Percentiles rank a stretch among this genome's conserved stretches.
phyloP scores from a whole-genome alignment of 2,888 invertebrate species.

The Danaus chrysippus region DNA sequence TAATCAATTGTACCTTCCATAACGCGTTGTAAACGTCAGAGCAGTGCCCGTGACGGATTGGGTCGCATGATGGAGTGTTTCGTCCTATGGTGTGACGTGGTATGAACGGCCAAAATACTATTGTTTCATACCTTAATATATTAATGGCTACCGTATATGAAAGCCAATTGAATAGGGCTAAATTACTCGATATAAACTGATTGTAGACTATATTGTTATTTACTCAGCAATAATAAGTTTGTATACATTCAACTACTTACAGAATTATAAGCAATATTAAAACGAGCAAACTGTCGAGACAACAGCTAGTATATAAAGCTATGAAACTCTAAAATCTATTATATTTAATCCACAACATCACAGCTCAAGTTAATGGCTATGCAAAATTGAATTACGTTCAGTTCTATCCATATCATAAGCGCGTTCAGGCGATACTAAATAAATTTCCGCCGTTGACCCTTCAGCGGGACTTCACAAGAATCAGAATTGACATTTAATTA shows the following conservation, averaged over 20 bases:
- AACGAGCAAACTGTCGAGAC: too few relatives aligned
- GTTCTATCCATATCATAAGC: constrained; percentile 33
- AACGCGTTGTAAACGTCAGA: constrained; percentile 25
- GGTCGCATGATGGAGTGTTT: constrained; percentile 58
- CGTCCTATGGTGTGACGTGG: neutral
- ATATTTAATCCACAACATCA: neutral
- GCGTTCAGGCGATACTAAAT: constrained; percentile 39
- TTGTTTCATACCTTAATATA: too few relatives aligned
- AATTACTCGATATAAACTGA: too few relatives aligned
- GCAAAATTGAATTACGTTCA: constrained; percentile 40
- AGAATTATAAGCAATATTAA: too few relatives aligned
- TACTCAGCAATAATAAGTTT: too few relatives aligned
- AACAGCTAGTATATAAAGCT: too few relatives aligned
- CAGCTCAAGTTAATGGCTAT: constrained; percentile 20
- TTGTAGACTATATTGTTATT: too few relatives aligned
- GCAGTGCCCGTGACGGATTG: constrained; percentile 50
- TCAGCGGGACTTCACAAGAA: constrained; percentile 44
- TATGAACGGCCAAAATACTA: too few relatives aligned
- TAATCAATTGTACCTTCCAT: constrained; percentile 29
- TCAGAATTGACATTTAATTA: constrained; percentile 64
- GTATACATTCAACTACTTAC: too few relatives aligned
- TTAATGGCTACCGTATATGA: too few relatives aligned
- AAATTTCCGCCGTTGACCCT: constrained; percentile 52
- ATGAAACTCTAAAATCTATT: neutral
- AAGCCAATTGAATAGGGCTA: too few relatives aligned